These are phyloP conservation scores for Schizopygopsis pylzovi DNA, from an alignment of 2,797 vertebrate genomes.

Conservation along the genomic window DNA sequence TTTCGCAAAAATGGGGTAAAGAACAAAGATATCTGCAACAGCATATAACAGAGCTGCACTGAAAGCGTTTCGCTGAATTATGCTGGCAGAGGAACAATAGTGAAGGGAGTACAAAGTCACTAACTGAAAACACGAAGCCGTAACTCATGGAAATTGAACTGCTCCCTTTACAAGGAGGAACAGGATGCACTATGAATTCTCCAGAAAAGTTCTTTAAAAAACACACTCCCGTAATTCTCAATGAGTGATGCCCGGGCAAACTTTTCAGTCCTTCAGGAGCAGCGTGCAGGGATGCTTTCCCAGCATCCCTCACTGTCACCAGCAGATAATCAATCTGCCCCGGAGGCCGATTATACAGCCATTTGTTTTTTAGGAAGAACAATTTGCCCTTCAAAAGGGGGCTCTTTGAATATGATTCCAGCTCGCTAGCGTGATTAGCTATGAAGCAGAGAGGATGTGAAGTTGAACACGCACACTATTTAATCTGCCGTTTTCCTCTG, in stretches of 20 bases:
- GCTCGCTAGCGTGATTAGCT: slow-evolving; percentile 62
- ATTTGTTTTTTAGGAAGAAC: slow-evolving; percentile 79
- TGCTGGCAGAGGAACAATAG: slow-evolving; percentile 46
- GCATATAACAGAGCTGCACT: slow-evolving; percentile 26
- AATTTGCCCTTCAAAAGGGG: slow-evolving; percentile 51
- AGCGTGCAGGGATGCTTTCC: slow-evolving; percentile 16
- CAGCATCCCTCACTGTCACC: slow-evolving; percentile 70
- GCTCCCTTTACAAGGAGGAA: slow-evolving; percentile 34
- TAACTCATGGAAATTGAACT: slow-evolving; percentile 49
- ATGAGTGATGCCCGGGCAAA: slow-evolving; percentile 15
- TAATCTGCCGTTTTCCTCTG: slow-evolving; percentile 61
- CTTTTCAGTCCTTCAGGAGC: slow-evolving; percentile 35
- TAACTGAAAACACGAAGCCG: slow-evolving; percentile 36
- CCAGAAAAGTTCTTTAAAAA: slow-evolving; percentile 27
- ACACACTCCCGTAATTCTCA: slow-evolving; percentile 24
- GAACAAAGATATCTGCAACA: slow-evolving; percentile 39
- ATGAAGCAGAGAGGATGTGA: slow-evolving; percentile 62
- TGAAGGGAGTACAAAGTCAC: slow-evolving; percentile 34
- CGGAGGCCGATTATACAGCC: slow-evolving; percentile 77
- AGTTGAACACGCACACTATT: slow-evolving; percentile 32
- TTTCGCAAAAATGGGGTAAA: slow-evolving; percentile 48
- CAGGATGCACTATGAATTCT: slow-evolving; percentile 39
- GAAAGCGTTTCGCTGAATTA: slow-evolving; percentile 43
- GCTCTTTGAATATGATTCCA: slow-evolving; percentile 28
- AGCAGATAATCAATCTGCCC: slow-evolving; percentile 83